Conservation (phyloP, 1,140 invertebrate species). For the Drosophila setifemur region DNA sequence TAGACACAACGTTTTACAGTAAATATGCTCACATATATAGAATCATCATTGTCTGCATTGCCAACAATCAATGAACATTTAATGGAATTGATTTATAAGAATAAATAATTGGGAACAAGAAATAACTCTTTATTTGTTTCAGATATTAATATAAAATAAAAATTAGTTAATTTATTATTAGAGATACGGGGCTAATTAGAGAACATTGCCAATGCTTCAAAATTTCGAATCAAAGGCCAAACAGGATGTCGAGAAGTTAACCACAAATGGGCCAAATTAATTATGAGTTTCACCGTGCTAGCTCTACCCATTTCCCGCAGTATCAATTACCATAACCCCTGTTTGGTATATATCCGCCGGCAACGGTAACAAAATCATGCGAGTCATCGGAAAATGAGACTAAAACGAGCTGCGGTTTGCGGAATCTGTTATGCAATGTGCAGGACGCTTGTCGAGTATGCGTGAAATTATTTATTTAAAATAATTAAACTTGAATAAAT, state of each 20-base stretch:
- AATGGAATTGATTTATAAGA: too few species aligned
- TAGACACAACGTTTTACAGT: slow-evolving; percentile 10
- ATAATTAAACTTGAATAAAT: slow-evolving; percentile 45
- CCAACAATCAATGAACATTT: too few species aligned
- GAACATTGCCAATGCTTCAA: not conserved
- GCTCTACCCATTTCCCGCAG: slow-evolving; percentile 4
- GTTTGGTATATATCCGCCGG: not conserved
- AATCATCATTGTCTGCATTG: too few species aligned
- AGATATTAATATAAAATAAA: too few species aligned
- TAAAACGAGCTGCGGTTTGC: slow-evolving; percentile 31
- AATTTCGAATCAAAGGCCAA: not conserved
- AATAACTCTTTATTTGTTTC: too few species aligned
- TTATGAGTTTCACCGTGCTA: slow-evolving; percentile 2
- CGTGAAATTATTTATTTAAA: slow-evolving; percentile 41
- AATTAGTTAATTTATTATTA: too few species aligned
- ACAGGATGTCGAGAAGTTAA: slow-evolving; percentile 3
- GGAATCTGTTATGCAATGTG: slow-evolving; percentile 11
- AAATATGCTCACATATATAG: too few species aligned
- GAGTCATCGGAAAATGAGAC: slow-evolving; percentile 22
- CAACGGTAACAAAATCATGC: slow-evolving; percentile 18
- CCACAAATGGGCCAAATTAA: slow-evolving; percentile 24
- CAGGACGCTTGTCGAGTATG: slow-evolving; percentile 15
- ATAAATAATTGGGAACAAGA: too few species aligned
- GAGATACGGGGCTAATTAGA: too few species aligned
- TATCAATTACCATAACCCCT: slow-evolving; percentile 26